Evolutionary conservation across 1,140 invertebrate genomes (phyloP).

Genomic region (Halesus radiatus): DNA sequence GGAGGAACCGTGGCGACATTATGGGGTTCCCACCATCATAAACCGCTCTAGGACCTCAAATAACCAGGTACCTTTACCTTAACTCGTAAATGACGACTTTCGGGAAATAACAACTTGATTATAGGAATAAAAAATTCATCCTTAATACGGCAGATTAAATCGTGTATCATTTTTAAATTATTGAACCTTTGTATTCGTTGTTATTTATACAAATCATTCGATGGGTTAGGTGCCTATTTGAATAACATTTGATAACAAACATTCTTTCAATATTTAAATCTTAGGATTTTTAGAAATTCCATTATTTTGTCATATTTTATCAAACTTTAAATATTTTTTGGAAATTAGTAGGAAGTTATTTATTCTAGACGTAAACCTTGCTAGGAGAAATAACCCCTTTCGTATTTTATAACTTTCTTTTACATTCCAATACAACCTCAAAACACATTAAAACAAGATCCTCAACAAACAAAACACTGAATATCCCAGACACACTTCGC

Average conservation of each 20-base stretch:
- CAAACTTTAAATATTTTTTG: too few species aligned
- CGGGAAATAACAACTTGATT: conserved; percentile 26
- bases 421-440: too few species aligned
- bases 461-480: too few species aligned
- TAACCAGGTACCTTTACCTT: conserved; percentile 30
- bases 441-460: too few species aligned
- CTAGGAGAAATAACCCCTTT: too few species aligned
- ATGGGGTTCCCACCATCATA: conserved; percentile 50
- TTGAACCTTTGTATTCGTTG: background rate
- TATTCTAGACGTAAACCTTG: too few species aligned
- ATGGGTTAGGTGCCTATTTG: too few species aligned
- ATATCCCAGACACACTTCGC: too few species aligned
- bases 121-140: conserved; percentile 12
- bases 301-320: too few species aligned
- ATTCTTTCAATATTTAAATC: background rate
- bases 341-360: too few species aligned
- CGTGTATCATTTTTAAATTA: background rate
- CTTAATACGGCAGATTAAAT: background rate
- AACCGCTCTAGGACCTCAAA: conserved; percentile 41
- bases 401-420: too few species aligned
- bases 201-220: background rate
- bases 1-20: conserved; percentile 42
- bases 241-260: background rate
- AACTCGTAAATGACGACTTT: conserved; percentile 24
- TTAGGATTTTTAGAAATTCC: too few species aligned